A percentile compares a stretch with the other conserved stretches of the same genome.
Conservation (phyloP, 2,113 vertebrate genomes). For the Nycticebus coucang region DNA sequence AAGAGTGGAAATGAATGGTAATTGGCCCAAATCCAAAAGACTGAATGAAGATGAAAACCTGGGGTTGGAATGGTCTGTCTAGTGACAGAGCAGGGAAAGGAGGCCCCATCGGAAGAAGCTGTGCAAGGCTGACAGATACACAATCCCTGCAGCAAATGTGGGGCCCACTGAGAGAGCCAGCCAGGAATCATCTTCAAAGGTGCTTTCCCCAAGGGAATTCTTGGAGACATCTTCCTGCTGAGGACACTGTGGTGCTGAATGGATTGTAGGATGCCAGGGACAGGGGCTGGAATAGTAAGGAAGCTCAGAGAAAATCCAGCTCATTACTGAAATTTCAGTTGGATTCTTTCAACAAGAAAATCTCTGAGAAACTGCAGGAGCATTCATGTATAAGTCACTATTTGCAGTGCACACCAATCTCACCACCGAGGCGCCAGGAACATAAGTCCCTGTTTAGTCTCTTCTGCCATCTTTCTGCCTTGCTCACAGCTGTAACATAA, state of each 20-base stretch:
- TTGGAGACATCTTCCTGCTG: neutral
- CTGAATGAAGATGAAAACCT: neutral
- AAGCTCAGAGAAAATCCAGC: neutral
- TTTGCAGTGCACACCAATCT: neutral
- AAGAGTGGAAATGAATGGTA: neutral
- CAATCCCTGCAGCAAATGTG: neutral
- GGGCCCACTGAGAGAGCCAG: neutral
- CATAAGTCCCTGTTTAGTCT: neutral
- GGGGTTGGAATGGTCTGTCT: too few species aligned
- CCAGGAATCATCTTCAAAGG: neutral
- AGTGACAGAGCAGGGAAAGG: neutral
- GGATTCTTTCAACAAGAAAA: neutral
- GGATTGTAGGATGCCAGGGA: neutral
- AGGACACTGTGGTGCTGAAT: neutral
- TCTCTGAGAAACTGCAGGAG: neutral
- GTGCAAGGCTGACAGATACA: rapidly evolving
- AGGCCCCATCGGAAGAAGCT: neutral
- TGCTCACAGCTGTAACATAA: neutral
- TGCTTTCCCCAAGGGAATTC: neutral
- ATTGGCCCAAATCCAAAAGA: neutral
- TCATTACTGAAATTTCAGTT: neutral
- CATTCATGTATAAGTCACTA: neutral
- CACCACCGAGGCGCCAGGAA: neutral
- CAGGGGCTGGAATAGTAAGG: neutral
- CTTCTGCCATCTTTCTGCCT: neutral